phyloP scores from a whole-genome alignment of 2,888 invertebrate genomes.

The Notodromas monacha region DNA sequence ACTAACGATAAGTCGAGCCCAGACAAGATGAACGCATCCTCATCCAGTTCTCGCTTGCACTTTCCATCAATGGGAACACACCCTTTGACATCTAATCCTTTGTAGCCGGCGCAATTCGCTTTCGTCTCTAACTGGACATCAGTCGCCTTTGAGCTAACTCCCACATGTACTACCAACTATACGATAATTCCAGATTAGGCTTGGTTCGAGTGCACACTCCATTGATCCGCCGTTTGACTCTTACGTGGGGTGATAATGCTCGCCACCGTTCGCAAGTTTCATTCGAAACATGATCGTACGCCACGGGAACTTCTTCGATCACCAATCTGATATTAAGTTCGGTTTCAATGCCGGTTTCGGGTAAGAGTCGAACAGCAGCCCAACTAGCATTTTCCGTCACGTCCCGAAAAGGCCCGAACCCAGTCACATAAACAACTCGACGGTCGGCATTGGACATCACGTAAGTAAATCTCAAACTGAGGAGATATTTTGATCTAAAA shows the following conservation, averaged over 20 bases:
- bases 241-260: constrained; percentile 33
- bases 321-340: no score
- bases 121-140: constrained; percentile 31
- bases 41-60: constrained; percentile 10
- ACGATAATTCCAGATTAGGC: constrained; percentile 12
- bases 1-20: constrained; percentile 18
- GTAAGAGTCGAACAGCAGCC: no score
- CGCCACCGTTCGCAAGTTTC: no score
- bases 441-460: no score
- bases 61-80: constrained; percentile 9
- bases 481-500: no score
- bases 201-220: background rate
- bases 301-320: no score
- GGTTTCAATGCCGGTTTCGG: no score
- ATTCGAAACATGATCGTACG: no score
- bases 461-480: no score
- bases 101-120: constrained; percentile 22
- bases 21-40: constrained; percentile 18
- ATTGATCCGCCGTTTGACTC: background rate
- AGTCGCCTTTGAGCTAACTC: constrained; percentile 28
- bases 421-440: no score
- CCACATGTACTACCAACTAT: constrained; percentile 44
- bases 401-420: no score
- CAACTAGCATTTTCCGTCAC: no score
- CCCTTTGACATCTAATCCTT: constrained; percentile 8